Percentiles rank a stretch among this genome's conserved stretches.
Conservation (phyloP, 2,113 vertebrate genomes). For the Probosciger aterrimus region DNA sequence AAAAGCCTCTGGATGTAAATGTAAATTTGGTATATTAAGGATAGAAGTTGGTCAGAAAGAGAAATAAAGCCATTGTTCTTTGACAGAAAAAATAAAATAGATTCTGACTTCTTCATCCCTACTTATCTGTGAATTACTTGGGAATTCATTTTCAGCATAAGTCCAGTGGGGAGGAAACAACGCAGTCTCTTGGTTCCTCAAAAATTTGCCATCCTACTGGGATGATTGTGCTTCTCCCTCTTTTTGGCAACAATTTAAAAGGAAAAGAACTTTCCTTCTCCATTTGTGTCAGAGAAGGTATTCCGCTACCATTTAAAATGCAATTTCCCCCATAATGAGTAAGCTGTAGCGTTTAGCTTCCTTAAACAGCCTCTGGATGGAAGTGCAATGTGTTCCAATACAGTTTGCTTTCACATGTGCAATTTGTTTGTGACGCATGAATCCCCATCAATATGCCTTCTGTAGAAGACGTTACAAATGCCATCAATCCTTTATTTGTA, state of each 20-base stretch:
- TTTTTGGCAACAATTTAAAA: neutral
- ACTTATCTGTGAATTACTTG: neutral
- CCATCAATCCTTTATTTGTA: conserved; percentile 57
- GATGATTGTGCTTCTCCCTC: neutral
- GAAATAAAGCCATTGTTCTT: neutral
- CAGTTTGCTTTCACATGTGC: conserved; percentile 60
- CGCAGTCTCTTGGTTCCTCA: neutral
- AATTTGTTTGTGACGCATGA: conserved; percentile 67
- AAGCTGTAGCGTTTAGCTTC: neutral
- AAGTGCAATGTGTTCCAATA: conserved; percentile 59
- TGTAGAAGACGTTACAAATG: conserved; percentile 61
- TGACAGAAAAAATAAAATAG: neutral
- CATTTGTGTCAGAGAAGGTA: neutral
- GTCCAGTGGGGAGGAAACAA: neutral
- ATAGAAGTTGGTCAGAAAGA: neutral
- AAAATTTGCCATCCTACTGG: neutral
- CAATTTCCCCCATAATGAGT: neutral
- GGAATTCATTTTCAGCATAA: neutral
- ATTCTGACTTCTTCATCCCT: neutral
- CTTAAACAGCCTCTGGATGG: conserved; percentile 39
- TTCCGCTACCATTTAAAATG: neutral
- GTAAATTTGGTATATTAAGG: neutral
- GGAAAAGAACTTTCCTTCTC: neutral
- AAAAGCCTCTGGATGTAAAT: neutral
- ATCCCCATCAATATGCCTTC: conserved; percentile 66